Conservation (phyloP, 2,113 vertebrate species). For the Microcebus lehilahytsara region DNA sequence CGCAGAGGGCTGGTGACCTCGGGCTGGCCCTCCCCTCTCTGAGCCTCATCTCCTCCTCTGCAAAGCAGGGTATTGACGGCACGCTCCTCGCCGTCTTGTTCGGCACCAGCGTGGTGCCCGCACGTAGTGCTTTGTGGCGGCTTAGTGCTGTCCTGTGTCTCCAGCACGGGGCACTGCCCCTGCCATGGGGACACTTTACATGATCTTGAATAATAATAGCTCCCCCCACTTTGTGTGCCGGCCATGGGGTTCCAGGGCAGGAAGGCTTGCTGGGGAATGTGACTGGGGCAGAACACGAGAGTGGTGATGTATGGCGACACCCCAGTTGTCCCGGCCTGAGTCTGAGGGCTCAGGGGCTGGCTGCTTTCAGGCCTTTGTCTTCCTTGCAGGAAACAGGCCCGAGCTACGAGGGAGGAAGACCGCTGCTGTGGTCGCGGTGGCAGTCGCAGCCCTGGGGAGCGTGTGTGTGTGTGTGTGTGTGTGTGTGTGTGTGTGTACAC, state of each 20-base stretch:
- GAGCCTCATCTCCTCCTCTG: not conserved
- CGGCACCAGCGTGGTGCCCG: accelerated
- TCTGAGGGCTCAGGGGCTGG: not conserved
- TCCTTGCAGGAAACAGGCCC: not conserved
- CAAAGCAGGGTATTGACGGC: accelerated
- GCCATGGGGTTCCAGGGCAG: not conserved
- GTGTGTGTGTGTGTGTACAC: not conserved
- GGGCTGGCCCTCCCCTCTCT: not conserved
- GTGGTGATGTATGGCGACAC: not conserved
- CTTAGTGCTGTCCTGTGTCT: not conserved
- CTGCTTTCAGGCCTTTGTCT: not conserved
- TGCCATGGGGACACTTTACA: not conserved
- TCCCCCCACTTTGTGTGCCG: not conserved
- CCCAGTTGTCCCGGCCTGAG: no score
- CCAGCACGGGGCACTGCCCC: not conserved
- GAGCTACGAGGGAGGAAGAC: not conserved
- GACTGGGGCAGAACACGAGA: not conserved
- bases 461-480: not conserved
- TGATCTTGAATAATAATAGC: not conserved
- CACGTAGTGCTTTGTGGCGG: accelerated
- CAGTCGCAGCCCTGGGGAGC: not conserved
- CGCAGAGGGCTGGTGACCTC: not conserved
- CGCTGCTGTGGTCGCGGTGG: not conserved
- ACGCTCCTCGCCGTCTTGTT: not conserved
- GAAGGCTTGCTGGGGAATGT: not conserved